Evolutionary conservation across 2,888 invertebrate species (phyloP).

Genomic region (Platycnemis pennipes): DNA sequence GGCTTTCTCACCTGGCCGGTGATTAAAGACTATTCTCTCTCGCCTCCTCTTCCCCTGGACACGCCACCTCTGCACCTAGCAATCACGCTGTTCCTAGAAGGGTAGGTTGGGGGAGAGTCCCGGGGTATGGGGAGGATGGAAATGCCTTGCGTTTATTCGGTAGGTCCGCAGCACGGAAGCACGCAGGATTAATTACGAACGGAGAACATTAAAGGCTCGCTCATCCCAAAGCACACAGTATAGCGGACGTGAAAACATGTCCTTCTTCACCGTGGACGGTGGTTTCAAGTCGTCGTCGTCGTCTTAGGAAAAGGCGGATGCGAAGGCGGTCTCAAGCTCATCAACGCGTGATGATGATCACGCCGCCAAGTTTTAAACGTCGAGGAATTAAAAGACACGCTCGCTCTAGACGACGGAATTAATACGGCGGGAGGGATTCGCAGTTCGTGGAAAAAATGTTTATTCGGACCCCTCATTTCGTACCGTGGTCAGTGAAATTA

Average conservation of each 20-base stretch:
- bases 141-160: background rate
- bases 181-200: background rate
- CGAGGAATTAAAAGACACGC: background rate
- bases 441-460: background rate
- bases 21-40: conserved; percentile 12
- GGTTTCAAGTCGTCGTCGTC: background rate
- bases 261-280: background rate
- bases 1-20: conserved; percentile 57
- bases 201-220: background rate
- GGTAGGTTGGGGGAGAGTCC: background rate
- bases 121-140: background rate
- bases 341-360: background rate
- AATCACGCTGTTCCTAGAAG: conserved; percentile 23
- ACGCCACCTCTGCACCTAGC: conserved; percentile 59
- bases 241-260: background rate
- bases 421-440: background rate
- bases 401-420: background rate
- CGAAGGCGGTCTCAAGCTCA: background rate
- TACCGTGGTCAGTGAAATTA: background rate
- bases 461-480: background rate
- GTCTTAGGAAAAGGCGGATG: background rate
- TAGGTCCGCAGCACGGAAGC: background rate
- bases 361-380: background rate
- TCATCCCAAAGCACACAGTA: background rate
- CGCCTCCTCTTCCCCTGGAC: conserved; percentile 1